A percentile compares a stretch with the other conserved stretches of the same genome.
Evolutionary conservation across 2,888 invertebrate species (phyloP).

Genomic region (Xanthostigma xanthostigma): DNA sequence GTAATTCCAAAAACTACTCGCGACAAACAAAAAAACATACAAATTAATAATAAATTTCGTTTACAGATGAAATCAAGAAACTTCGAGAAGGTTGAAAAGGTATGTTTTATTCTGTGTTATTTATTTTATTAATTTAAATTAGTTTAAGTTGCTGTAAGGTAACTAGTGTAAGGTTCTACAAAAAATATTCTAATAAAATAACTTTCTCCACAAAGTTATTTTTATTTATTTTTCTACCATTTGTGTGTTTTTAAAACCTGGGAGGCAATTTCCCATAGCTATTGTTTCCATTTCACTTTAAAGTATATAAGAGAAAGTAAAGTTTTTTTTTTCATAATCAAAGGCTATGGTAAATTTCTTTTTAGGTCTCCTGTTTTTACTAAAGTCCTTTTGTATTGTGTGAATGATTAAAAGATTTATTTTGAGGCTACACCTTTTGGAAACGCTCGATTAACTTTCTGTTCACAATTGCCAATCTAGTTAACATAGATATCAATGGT

Average conservation of each 20-base stretch:
- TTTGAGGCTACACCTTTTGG: too few species aligned
- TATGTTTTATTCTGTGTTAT: constrained; percentile 27
- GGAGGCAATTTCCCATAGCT: constrained; percentile 26
- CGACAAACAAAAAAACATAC: too few species aligned
- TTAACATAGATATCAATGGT: too few species aligned
- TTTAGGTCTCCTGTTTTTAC: constrained; percentile 4
- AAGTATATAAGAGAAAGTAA: too few species aligned
- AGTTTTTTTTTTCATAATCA: too few species aligned
- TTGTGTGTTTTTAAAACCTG: constrained; percentile 25
- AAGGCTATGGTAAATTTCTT: not conserved
- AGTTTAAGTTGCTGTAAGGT: constrained; percentile 4
- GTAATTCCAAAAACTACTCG: too few species aligned
- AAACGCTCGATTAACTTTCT: too few species aligned
- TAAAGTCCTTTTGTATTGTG: constrained; percentile 5
- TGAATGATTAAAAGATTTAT: not conserved
- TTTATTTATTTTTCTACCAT: constrained; percentile 19
- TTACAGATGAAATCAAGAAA: constrained; percentile 93
- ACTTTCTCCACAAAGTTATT: constrained; percentile 12
- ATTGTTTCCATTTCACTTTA: not conserved
- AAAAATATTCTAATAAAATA: constrained; percentile 14
- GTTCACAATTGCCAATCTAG: too few species aligned
- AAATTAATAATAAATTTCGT: constrained; percentile 16
- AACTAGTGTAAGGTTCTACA: constrained; percentile 4
- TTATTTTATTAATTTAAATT: constrained; percentile 7
- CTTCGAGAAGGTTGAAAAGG: constrained; percentile 98